phyloP scores from a whole-genome alignment of 2,113 vertebrate species.

The Ondatra zibethicus region DNA sequence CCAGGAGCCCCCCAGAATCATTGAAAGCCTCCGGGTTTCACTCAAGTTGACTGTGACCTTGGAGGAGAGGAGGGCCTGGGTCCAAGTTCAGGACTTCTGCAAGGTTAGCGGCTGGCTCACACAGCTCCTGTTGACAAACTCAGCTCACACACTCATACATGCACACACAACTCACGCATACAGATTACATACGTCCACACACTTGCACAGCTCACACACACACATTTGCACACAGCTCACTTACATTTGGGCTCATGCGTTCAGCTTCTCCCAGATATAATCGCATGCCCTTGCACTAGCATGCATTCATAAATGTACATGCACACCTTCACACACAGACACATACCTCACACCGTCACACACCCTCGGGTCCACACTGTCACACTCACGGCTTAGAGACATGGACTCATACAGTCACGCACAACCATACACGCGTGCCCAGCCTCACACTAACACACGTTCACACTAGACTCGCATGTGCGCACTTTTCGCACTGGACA shows the following conservation, averaged over 20 bases:
- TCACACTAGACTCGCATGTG: not conserved
- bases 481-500: too few relatives aligned
- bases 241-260: not conserved
- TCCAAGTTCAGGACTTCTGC: not conserved
- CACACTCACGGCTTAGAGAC: not conserved
- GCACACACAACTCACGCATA: not conserved
- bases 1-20: not conserved
- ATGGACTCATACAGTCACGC: not conserved
- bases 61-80: not conserved
- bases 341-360: not conserved
- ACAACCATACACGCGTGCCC: fast-evolving
- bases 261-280: not conserved
- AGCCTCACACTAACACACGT: not conserved
- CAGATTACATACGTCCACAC: not conserved
- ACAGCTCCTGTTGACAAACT: not conserved
- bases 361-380: too few relatives aligned
- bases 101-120: not conserved
- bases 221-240: not conserved
- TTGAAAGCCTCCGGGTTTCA: not conserved
- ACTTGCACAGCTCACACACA: not conserved
- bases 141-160: too few relatives aligned
- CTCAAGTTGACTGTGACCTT: not conserved
- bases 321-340: not conserved
- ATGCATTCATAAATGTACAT: too few relatives aligned
- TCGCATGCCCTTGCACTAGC: not conserved